Base-by-base conservation (phyloP, 2,888 invertebrate genomes). In the Stenodema calcarata region DNA sequence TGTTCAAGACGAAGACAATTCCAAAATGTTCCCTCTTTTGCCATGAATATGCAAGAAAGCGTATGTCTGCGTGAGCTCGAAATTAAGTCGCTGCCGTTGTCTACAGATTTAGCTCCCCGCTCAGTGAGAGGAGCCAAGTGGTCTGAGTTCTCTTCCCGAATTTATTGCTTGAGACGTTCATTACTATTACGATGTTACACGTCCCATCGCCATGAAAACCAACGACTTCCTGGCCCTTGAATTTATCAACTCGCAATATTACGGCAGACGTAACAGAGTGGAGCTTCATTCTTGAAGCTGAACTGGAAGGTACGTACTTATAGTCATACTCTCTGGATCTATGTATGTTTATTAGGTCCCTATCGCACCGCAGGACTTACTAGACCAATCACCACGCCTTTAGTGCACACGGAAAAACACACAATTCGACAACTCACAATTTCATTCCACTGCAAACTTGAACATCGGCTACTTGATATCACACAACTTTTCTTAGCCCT, bases 31-130 rank as follows among this genome's bases (percentile, higher is more conserved):
- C 18, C 82, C 41, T n/a, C 69, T 41, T 42, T 12, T 27, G 35
- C 41, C 50, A 82, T 82, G 82, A 82, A 82, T 82, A 82, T 82
- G 82, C 82, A 82, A 41, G 69, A 42, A 42, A 82, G 44, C 69
- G 62, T 82, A 82, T 82, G 82, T 82, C 69, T 28, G 41, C 41
- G 16, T 18, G 69, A n/a, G n/a, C 69, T 41, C 27, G 69, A 82
- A 82, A 82, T 82, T 82, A 82, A 82, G 69, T 82, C 82, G 11
- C 23, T 23, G 73, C 41, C 41, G 44, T 41, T 78, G 78, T 78
- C 78, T 78, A 23, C 78, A 78, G 78, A 44, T 78, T 44, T 23
- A 16, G 78, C 18, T 78, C 42, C 41, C 73, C 73, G 35, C 73
- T 73, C 35, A 18, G 73, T 35, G 18, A 23, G 14, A 44, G 78